Evolutionary conservation across 2,113 vertebrate genomes (phyloP).

Genomic region (Gallinago media): DNA sequence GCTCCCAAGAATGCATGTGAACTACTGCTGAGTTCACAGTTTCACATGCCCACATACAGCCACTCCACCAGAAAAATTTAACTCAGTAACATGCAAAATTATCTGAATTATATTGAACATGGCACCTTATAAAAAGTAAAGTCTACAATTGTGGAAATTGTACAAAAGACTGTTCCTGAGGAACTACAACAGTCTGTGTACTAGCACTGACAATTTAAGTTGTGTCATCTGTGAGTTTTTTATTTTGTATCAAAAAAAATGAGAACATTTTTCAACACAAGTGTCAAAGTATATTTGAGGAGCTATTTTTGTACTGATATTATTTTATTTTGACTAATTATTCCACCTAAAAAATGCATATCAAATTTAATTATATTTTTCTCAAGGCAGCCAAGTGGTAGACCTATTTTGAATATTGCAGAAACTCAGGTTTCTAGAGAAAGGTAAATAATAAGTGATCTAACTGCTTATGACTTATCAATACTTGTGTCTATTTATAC

Average conservation of each 20-base stretch:
- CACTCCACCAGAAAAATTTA: neutral
- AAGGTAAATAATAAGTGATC: neutral
- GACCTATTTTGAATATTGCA: neutral
- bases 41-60: neutral
- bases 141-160: neutral
- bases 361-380: neutral
- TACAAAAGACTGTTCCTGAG: neutral
- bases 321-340: neutral
- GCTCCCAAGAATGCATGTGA: neutral
- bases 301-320: neutral
- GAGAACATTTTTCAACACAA: neutral
- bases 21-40: neutral
- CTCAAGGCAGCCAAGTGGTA: neutral
- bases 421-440: neutral
- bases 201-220: neutral
- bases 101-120: neutral
- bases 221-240: neutral
- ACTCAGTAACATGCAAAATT: neutral
- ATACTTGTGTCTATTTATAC: slow-evolving; percentile 26
- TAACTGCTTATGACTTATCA: slow-evolving; percentile 2
- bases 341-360: neutral
- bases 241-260: neutral
- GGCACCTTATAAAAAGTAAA: neutral
- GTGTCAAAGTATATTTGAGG: neutral
- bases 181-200: neutral